Evolutionary conservation across 2,888 invertebrate genomes (phyloP), one percentile per base, ranked within the genome.

Genomic region (Polylopha cassiicola): DNA sequence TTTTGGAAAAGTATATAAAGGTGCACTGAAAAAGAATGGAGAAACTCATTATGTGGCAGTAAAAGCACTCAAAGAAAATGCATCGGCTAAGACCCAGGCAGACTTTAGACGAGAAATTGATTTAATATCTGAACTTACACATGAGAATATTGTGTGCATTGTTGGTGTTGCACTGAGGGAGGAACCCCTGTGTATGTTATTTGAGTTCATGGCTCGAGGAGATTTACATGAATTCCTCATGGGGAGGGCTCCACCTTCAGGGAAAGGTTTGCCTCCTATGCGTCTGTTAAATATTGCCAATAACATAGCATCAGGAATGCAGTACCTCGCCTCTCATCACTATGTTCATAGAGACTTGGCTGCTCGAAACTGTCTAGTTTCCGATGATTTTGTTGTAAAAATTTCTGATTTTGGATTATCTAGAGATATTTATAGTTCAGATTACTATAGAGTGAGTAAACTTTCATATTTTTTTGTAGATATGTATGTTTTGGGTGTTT

Each of bases 301-400:
- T 44, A 97, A 98, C 76, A 96, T 98, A 55, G 88, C 88, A 50
- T 80, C 87, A 72, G 94, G 94, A 22, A 95, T 95, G 95, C 94
- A 94, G 54, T 95, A 95, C 65, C 85, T 95, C 36, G 93, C 95
- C 0, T 91, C 91, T 4, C 96, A 97, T 77, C 97, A 97, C 75
- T 98, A 97, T 79, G 97, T 99, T 1, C 99, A 99, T 74, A 89
- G 98, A 57, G 99, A 99, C 73, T 85, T 99, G 53, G 98, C 99
- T 2, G 97, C 99, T 1, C 88, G 99, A 53, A 99, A 99, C 55
- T 97, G 98, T 71, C 87, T 99, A 29, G 98, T 99, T 1, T 97
- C 97, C 6, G 98, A 98, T 67, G 93, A 95, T 67, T 88, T 98
- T 53, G 92, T 94, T 28, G 96, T 99, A 1, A 99, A 99, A 88